These are phyloP conservation scores for Scartelaos histophorus DNA, from an alignment of 2,113 vertebrate genomes.

Conservation along the genomic window DNA sequence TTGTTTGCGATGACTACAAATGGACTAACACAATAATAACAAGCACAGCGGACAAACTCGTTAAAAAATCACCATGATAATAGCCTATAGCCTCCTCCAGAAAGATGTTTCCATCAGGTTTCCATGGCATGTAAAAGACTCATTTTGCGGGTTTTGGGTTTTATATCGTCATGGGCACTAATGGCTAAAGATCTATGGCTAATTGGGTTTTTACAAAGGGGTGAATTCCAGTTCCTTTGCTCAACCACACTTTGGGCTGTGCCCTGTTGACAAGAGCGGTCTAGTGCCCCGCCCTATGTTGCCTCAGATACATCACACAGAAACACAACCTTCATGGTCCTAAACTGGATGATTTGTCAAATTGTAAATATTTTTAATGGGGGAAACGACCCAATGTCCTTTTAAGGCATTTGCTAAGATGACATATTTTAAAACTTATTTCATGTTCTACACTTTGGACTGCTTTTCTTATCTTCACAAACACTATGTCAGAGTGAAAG, in stretches of 20 bases:
- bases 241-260: slow-evolving; percentile 1
- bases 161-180: slow-evolving; percentile 50
- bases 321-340: slow-evolving; percentile 24
- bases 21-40: neutral
- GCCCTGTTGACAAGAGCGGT: slow-evolving; percentile 10
- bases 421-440: neutral
- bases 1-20: neutral
- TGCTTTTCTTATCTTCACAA: slow-evolving; percentile 49
- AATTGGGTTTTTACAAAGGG: slow-evolving; percentile 11
- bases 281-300: slow-evolving; percentile 37
- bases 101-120: neutral
- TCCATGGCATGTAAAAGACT: neutral
- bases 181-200: slow-evolving; percentile 10
- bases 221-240: slow-evolving; percentile 36
- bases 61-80: neutral
- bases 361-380: neutral
- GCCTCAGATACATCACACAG: slow-evolving; percentile 29
- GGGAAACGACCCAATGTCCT: slow-evolving; percentile 7
- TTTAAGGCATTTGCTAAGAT: neutral
- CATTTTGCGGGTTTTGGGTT: slow-evolving; percentile 20
- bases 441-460: neutral
- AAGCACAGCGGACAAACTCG: neutral
- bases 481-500: slow-evolving; percentile 23
- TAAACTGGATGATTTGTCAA: neutral
- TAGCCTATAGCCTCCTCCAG: neutral